A percentile compares a stretch with the other conserved stretches of the same genome.
Conservation (phyloP, 1,140 invertebrate genomes). For the Drosophila teissieri region DNA sequence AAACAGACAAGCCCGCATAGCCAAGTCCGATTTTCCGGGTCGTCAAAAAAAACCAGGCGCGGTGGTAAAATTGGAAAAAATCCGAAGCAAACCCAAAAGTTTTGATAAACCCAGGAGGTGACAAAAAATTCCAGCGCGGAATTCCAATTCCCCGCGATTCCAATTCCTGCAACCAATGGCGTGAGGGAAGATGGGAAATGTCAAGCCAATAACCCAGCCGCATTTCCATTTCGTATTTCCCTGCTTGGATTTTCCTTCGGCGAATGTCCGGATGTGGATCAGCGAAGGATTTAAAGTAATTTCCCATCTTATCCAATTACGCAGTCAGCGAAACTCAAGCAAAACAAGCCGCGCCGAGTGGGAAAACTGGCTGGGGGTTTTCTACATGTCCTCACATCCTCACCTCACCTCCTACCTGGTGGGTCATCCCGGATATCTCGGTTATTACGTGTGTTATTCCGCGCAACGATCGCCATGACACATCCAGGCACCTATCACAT, state of each 20-base stretch:
- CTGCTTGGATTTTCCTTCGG: constrained; percentile 65
- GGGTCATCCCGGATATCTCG: constrained; percentile 56
- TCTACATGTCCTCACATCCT: constrained; percentile 5
- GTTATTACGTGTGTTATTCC: constrained; percentile 83
- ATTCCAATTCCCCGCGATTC: constrained; percentile 56
- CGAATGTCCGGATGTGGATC: constrained; percentile 74
- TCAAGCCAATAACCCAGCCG: constrained; percentile 45
- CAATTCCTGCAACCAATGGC: constrained; percentile 50
- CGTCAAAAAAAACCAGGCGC: constrained; percentile 36
- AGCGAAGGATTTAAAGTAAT: constrained; percentile 76
- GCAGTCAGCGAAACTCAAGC: constrained; percentile 81
- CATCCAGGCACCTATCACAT: constrained; percentile 30
- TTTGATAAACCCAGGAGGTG: constrained; percentile 75
- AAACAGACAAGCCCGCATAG: constrained; percentile 64
- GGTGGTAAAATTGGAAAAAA: constrained; percentile 49
- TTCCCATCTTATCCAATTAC: constrained; percentile 83
- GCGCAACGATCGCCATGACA: constrained; percentile 55
- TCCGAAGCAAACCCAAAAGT: constrained; percentile 70
- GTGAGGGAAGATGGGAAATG: constrained; percentile 58
- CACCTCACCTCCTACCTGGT: constrained; percentile 51
- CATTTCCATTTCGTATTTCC: constrained; percentile 75
- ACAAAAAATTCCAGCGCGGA: constrained; percentile 68
- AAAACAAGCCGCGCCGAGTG: constrained; percentile 44
- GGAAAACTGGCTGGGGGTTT: constrained; percentile 49
- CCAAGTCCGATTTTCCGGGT: constrained; percentile 30